Base-by-base conservation (phyloP, 2,888 invertebrate species). In the Nomada lathburiana region DNA sequence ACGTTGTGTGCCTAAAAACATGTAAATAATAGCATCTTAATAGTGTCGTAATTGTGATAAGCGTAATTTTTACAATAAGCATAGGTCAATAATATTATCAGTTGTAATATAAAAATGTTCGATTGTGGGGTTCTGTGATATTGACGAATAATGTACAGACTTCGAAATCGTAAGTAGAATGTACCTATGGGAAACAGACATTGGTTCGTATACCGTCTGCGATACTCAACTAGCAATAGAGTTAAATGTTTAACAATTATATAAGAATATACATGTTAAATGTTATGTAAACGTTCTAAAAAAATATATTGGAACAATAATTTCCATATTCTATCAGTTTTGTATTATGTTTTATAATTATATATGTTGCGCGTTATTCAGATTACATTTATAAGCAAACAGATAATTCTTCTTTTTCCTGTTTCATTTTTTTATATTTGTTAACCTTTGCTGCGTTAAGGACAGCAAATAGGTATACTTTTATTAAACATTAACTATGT, bases 61-160 rank as follows among this genome's bases (percentile, higher is more conserved):
- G 36, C 11, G 50, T 47, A 9, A 18, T 20, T 59, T 47, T 23
- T 44, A 29, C 16, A 11, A 18, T 13, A 77, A 64, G 42, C 2
- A 13, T 18, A 60, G 10, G 11, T 18, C 26, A 23, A 64, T 60
- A 18, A 5, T 29, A 47, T 26, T 10, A 29, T 23, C 44, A 63
- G 26, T 23, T 65, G 52, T 52, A 65, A 47, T 63, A 36, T 52
- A 44, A 68, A 50, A 68, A 76, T 52, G 29, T 71, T 76, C 20
- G 52, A 62, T 67, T 20, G 50, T 18, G 76, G 57, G 50, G 64
- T 80, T 76, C 52, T 81, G 81, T 81, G 81, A 82, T 82, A 80
- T 65, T n/a, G n/a, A 42, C 4, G 26, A 81, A 20, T 70, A 65
- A 80, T 63, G 63, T 64, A 70, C 64, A 55, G 55, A 55, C 69